Evolutionary conservation across 2,888 invertebrate genomes (phyloP).

Genomic region (Meta bourneti): DNA sequence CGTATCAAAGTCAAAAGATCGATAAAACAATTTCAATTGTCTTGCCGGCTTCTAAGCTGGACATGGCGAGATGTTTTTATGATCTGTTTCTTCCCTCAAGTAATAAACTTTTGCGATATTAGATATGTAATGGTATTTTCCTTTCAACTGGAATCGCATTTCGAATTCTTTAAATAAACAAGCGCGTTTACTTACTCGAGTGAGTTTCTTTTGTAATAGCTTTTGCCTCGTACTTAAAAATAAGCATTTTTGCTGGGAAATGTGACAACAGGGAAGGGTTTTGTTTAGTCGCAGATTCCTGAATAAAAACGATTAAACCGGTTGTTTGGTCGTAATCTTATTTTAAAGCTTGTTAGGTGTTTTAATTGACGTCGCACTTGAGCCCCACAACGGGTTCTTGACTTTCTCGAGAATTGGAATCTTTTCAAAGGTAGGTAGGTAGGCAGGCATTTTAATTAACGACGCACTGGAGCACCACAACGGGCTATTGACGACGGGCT

Average conservation of each 20-base stretch:
- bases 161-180: not conserved
- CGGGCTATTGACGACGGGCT: too few species aligned
- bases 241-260: not conserved
- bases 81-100: not conserved
- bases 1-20: not conserved
- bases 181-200: not conserved
- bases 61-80: not conserved
- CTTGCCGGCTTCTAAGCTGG: not conserved
- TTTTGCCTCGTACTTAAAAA: not conserved
- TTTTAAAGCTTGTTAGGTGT: too few species aligned
- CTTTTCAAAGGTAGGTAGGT: too few species aligned
- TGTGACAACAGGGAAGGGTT: not conserved
- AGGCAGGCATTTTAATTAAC: too few species aligned
- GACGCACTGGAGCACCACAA: too few species aligned
- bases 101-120: constrained; percentile 1
- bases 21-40: constrained; percentile 1
- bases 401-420: too few species aligned
- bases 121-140: not conserved
- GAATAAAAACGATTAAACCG: not conserved
- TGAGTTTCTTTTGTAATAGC: not conserved
- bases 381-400: too few species aligned
- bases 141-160: not conserved
- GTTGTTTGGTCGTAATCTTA: too few species aligned
- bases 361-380: too few species aligned
- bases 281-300: not conserved